Percentiles rank a stretch among this genome's conserved stretches.
phyloP scores from a whole-genome alignment of 2,113 vertebrate species.

The Limnothrissa miodon region DNA sequence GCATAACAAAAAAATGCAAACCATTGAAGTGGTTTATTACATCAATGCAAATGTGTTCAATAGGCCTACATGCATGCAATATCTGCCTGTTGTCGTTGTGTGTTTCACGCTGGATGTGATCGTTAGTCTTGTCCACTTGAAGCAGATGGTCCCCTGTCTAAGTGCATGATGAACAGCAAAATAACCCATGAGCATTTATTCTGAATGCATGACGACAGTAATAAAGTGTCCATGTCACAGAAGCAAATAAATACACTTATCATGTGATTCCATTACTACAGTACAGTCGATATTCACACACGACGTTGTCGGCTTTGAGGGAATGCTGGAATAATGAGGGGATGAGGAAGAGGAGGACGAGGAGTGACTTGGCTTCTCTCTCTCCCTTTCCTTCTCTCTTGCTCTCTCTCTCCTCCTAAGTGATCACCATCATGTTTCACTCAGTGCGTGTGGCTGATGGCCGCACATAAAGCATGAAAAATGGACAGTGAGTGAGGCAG shows the following conservation, averaged over 20 bases:
- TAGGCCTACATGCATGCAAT: slow-evolving; percentile 25
- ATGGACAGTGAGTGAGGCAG: slow-evolving; percentile 49
- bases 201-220: slow-evolving; percentile 36
- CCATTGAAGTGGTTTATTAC: slow-evolving; percentile 19
- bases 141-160: slow-evolving; percentile 40
- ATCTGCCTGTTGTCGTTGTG: slow-evolving; percentile 18
- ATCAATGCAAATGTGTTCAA: slow-evolving; percentile 31
- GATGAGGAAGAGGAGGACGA: slow-evolving; percentile 8
- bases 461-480: slow-evolving; percentile 54
- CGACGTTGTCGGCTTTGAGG: neutral
- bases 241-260: slow-evolving; percentile 46
- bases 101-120: slow-evolving; percentile 31
- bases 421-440: slow-evolving; percentile 46
- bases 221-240: slow-evolving; percentile 41
- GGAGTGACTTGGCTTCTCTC: slow-evolving; percentile 24
- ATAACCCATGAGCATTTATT: slow-evolving; percentile 30
- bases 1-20: too few species aligned
- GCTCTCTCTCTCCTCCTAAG: neutral
- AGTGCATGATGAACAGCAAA: slow-evolving; percentile 38
- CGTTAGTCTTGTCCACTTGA: slow-evolving; percentile 42
- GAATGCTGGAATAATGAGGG: neutral
- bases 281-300: slow-evolving; percentile 10
- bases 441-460: slow-evolving; percentile 48
- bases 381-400: neutral
- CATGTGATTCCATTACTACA: slow-evolving; percentile 38